Evolutionary conservation across 2,797 vertebrate species (phyloP), one percentile per base, ranked within the genome.

Genomic region (Erethizon dorsatum): DNA sequence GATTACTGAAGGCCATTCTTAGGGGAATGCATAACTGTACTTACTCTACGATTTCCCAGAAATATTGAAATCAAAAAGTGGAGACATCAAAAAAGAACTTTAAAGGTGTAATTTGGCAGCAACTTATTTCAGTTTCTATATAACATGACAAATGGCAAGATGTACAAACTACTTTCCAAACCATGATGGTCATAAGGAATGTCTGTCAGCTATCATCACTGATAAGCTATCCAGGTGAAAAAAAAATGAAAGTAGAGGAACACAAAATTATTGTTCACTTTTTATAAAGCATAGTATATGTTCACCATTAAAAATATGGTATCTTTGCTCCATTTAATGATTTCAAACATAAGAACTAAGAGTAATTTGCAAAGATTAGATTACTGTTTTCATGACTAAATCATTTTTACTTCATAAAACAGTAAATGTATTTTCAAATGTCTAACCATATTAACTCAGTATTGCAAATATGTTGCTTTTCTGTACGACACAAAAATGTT

Each of bases 1-100:
- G 98, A 98, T 98, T 98, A 98, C 96, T 93, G 84, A 92, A 96
- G 97, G 96, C 80, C 22, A 67, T 56, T 97, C 93, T 94, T 94
- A 8, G 0, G 87, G 91, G 83, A 90, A 82, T 17, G 45, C 5
- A 41, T 8, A 91, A 96, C 92, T 94, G 71, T 97, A 94, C 91
- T 83, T 91, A 91, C 71, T 97, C 69, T 86, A 92, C 33, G 91
- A 89, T 63, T 93, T 95, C 94, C 91, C 47, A 89, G 77, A 63
- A 83, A 67, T 90, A 10, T 61, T 90, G n/a, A 26, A 87, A 18
- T 78, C 6, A 96, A 98, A 96, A 91, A 86, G n/a, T 18, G 3
- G 9, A 90, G 61, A 89, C 86, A 52, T 93, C 28, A 56, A 92
- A 95, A 78, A 89, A 80, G 8, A 33, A 5, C 50, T 97, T 93